Evolutionary conservation across 2,888 invertebrate genomes (phyloP).

Genomic region (Blera fallax): DNA sequence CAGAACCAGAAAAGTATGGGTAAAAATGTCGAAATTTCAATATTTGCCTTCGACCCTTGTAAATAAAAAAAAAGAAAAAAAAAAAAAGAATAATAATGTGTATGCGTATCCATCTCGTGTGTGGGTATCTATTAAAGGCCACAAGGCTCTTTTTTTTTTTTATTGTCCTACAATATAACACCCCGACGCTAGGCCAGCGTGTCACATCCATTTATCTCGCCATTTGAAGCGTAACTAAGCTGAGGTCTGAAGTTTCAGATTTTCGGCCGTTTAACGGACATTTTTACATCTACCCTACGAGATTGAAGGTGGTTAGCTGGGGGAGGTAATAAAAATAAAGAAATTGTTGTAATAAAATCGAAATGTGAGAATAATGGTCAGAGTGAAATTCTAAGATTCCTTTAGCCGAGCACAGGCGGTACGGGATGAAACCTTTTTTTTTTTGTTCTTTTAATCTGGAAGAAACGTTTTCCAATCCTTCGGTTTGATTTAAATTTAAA

Average conservation of each 20-base stretch:
- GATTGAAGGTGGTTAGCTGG: neutral
- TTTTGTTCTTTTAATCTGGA: neutral
- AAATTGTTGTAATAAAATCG: constrained; percentile 45
- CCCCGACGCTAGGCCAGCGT: neutral
- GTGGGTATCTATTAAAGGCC: constrained; percentile 21
- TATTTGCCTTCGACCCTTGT: constrained; percentile 40
- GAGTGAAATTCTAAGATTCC: constrained; percentile 16
- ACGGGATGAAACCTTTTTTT: neutral
- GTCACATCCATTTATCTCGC: constrained; percentile 41
- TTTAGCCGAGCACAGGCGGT: neutral
- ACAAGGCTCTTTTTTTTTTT: constrained; percentile 9
- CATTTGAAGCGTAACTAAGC: constrained; percentile 30
- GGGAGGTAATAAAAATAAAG: constrained; percentile 38
- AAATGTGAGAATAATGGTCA: constrained; percentile 43
- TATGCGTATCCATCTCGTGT: constrained; percentile 2
- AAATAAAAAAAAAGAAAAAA: constrained; percentile 14
- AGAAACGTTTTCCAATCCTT: constrained; percentile 3
- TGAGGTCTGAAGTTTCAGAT: constrained; percentile 15
- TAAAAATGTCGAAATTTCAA: constrained; percentile 42
- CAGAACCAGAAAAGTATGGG: neutral
- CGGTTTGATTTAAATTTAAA: constrained; percentile 27
- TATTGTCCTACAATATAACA: neutral
- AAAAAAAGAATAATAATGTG: neutral
- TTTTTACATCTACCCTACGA: neutral
- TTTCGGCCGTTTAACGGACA: constrained; percentile 13